Base-by-base conservation (phyloP, 2,797 vertebrate genomes). In the Sebastes hubbsi region DNA sequence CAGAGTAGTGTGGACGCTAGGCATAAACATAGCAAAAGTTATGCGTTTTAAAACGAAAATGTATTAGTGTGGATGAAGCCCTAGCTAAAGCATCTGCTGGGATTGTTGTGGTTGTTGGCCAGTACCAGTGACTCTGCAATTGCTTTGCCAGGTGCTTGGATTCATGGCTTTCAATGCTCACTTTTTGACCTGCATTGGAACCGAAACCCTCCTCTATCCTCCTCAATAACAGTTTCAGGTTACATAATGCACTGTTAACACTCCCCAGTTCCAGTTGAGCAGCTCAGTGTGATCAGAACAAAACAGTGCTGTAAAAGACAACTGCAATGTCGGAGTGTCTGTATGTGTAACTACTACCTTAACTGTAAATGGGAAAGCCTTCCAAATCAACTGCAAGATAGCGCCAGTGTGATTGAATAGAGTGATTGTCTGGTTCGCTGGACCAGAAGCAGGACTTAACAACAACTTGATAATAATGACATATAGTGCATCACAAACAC, bases 211-310 rank as follows among this genome's bases (percentile, higher is more conserved):
- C 64, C 29, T 72, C 54, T 30, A 11, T 60, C 30, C 55, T 69
- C n/a, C 69, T 16, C 52, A 55, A 22, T 58, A 59, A 60, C 71
- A 63, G 20, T 32, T n/a, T 65, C 42, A 72, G 18, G 13, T 83
- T 83, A 18, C 65, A 34, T 56, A 75, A 81, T 77, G 32, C 2
- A 46, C 68, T 67, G 29, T 78, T 62, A 60, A 76, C 38, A 36
- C 30, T 76, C 25, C 42, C 25, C 4, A 25, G 71, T 80, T 85
- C 76, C 60, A 70, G 60, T 75, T 60, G n/a, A 85, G 75, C 72
- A 73, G 71, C 68, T 75, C 25, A 7, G 2, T 16, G 36, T 20
- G 11, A 69, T 71, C 64, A 59, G 20, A 72, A 75, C 61, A 77
- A 52, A 64, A 58, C 12, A 29, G 30, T 69, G 72, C 36, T 30